Conservation (phyloP, 2,797 vertebrate species). For the Austrolebias charrua region DNA sequence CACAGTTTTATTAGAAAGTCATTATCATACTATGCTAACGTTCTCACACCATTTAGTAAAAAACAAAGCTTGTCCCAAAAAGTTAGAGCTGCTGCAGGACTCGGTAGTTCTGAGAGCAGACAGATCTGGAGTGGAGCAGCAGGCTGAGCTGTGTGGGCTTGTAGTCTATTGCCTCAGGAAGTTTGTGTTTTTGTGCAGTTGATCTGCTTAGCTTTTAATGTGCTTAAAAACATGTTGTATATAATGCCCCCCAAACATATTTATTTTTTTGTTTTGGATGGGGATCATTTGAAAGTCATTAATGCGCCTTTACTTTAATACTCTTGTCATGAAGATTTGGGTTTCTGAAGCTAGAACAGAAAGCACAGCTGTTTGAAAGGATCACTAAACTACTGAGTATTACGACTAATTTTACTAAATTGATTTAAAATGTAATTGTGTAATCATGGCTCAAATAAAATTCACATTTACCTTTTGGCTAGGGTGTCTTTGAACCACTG, state of each 20-base stretch:
- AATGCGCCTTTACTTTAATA: neutral
- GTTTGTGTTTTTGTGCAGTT: constrained; percentile 28
- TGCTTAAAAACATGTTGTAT: constrained; percentile 10
- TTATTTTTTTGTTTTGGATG: constrained; percentile 8
- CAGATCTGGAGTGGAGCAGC: constrained; percentile 61
- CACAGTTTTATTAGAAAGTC: constrained; percentile 9
- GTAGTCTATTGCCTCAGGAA: constrained; percentile 46
- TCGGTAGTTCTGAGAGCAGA: constrained; percentile 46
- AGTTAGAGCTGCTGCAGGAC: constrained; percentile 49
- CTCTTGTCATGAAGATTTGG: constrained; percentile 14
- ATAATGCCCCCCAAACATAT: constrained; percentile 13
- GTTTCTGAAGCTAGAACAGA: neutral
- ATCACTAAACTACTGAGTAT: neutral
- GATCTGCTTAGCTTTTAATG: constrained; percentile 47
- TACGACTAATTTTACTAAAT: too few relatives aligned
- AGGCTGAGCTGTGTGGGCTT: constrained; percentile 34
- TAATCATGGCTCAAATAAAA: neutral
- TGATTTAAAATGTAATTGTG: too few relatives aligned
- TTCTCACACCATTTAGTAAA: constrained; percentile 50
- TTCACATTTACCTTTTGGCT: too few relatives aligned
- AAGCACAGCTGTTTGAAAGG: neutral
- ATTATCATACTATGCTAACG: constrained; percentile 23
- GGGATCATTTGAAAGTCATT: constrained; percentile 4
- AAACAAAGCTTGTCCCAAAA: constrained; percentile 50
- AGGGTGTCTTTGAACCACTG: too few relatives aligned